Evolutionary conservation across 64 coral and sea anemone genomes (phyloP), one percentile per base, ranked within the genome.

Genomic region (Anthopleura sola): DNA sequence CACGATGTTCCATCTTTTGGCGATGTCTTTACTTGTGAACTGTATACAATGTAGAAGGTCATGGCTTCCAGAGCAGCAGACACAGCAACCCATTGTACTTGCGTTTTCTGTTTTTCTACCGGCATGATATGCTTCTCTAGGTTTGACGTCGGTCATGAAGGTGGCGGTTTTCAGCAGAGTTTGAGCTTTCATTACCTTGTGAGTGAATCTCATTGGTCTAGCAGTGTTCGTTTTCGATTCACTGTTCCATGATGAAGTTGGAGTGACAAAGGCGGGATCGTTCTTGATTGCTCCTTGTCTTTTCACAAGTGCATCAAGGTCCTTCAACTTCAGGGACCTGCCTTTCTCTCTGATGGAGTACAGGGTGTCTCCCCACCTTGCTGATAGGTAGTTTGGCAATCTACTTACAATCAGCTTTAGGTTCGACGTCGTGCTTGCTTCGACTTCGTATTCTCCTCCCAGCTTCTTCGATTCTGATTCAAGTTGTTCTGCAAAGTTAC

Each of bases 401-500:
- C 93, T 58, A 32, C 55, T 50, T 46, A 85, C 86, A 29, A 95
- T 95, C 50, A 62, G 37, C 34, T 44, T 91, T 37, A 95, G 38
- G 82, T 85, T 95, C 39, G 85, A 56, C 38, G 64, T 85, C 8
- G 81, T 85, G 75, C 93, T 95, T 20, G 85, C 80, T 87, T 94
- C 88, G 1, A 55, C 68, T 78, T 90, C 84, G 71, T 87, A 86
- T 26, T 84, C 49, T 48, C 85, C 71, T 57, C 55, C 3, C 36
- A 95, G 66, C 23, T 37, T 91, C 56, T 95, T 91, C 16, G 88
- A 62, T 9, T 81, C 85, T 75, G 68, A 36, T 50, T 88, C 74
- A 32, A 95, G 82, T 74, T 91, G 81, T 88, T 95, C 93, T 14
- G 82, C 85, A 91, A 95, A 88, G 19, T 95, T 91, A 49, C 26